Evolutionary conservation across 2,888 invertebrate genomes (phyloP), one percentile per base, ranked within the genome.

Genomic region (Seira ritae): DNA sequence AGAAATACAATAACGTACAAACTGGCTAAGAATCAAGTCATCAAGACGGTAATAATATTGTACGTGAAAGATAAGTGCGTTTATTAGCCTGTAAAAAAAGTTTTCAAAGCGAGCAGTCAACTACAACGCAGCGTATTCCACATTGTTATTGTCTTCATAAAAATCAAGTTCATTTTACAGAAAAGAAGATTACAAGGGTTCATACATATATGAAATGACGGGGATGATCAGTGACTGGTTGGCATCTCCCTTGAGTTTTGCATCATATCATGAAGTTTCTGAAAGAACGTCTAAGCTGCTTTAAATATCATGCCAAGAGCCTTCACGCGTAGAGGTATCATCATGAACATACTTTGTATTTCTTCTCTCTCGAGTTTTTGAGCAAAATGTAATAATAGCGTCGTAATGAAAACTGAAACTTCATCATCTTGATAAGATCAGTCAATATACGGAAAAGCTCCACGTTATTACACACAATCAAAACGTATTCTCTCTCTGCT

Each of bases 351-450:
- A 62, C n/a, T 20, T 60, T 62, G 8, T 8, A 31, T 31, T 8
- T 31, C 31, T 31, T 8, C 31, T 31, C 31, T 31, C 31, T 31
- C 31, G 8, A 4, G 31, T 62, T 62, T 22, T 62, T 2, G 22
- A 19, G 10, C 20, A 62, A 62, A 2, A 62, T 62, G 6, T 22
- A 42, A 75, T 75, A 75, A 75, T 68, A 67, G 24, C 23, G 22
- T 17, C 20, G 31, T 75, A 75, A 75, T 75, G 75, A 75, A 31
- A 75, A 75, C 67, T 67, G 75, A 75, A 75, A 75, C 55, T 75
- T 75, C 75, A 75, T 75, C 75, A 75, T 75, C 62, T 55, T 67
- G 75, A 75, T 75, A 75, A 67, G 67, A 75, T 68, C 75, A 62
- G 24, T 68, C 67, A 50, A 75, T 50, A 12, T 23, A 74, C 46